These are phyloP conservation scores for Drosophila antonietae DNA, from an alignment of 2,888 invertebrate species.

Conservation along the genomic window DNA sequence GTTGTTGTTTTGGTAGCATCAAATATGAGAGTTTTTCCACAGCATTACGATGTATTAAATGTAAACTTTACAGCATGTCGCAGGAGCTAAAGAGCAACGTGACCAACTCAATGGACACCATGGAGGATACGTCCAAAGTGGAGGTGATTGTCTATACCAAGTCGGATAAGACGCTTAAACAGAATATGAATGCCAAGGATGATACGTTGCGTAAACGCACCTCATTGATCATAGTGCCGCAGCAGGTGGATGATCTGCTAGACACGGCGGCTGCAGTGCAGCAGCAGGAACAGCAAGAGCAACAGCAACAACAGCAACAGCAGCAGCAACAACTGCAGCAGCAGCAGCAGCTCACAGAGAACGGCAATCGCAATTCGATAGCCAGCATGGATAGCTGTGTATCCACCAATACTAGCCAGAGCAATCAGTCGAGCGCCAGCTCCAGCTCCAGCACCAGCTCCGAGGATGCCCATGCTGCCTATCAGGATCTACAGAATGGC, in stretches of 20 bases:
- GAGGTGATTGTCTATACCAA: slow-evolving; percentile 83
- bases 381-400: slow-evolving; percentile 84
- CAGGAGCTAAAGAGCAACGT: slow-evolving; percentile 45
- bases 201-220: slow-evolving; percentile 83
- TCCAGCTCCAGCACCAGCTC: slow-evolving; percentile 48
- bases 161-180: slow-evolving; percentile 83
- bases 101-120: slow-evolving; percentile 15
- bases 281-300: slow-evolving; percentile 6
- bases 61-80: slow-evolving; percentile 60
- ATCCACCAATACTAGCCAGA: slow-evolving; percentile 76
- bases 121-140: slow-evolving; percentile 75
- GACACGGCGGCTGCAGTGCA: slow-evolving; percentile 26
- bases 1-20: slow-evolving; percentile 59
- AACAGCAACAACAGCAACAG: slow-evolving; percentile 11
- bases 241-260: slow-evolving; percentile 59
- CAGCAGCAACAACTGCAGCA: slow-evolving; percentile 10
- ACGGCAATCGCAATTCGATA: slow-evolving; percentile 82
- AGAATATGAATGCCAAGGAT: slow-evolving; percentile 84
- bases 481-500: slow-evolving; percentile 83
- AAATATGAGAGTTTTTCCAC: slow-evolving; percentile 27
- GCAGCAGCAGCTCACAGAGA: slow-evolving; percentile 30
- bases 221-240: slow-evolving; percentile 83
- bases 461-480: slow-evolving; percentile 77
- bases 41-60: slow-evolving; percentile 2
- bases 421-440: slow-evolving; percentile 64